Conservation (phyloP, 92 coral and sea anemone genomes). For the Palythoa grandis region DNA sequence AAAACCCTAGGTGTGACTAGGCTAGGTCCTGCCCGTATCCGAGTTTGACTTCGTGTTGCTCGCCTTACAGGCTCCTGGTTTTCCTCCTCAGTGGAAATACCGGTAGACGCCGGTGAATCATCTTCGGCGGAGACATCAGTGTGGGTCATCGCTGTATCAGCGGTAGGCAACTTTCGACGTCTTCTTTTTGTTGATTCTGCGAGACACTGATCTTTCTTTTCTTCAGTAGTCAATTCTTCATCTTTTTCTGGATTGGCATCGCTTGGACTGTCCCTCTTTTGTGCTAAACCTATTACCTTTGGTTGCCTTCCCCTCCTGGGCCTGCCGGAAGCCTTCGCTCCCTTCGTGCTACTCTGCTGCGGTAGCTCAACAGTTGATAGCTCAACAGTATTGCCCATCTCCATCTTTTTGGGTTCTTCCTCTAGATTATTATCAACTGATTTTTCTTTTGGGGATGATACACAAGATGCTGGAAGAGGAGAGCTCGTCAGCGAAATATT, state of each 20-base stretch:
- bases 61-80: conserved; percentile 3
- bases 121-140: background rate
- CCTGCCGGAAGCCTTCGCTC: background rate
- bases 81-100: background rate
- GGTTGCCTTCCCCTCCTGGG: conserved; percentile 16
- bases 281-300: background rate
- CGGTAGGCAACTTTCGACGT: background rate
- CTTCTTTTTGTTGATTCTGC: background rate
- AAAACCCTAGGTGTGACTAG: conserved; percentile 16
- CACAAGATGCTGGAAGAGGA: background rate
- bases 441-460: conserved; percentile 13
- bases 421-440: background rate
- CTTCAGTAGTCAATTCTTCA: background rate
- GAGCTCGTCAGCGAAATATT: background rate
- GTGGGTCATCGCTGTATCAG: background rate
- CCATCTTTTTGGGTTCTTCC: background rate
- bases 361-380: background rate
- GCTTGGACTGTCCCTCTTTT: background rate
- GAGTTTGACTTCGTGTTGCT: conserved; percentile 10
- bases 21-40: background rate
- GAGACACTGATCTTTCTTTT: background rate
- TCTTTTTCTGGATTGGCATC: background rate
- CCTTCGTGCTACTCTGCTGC: background rate
- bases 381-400: background rate
- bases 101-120: background rate